These are phyloP conservation scores for Pristiophorus japonicus DNA, from an alignment of 2,113 vertebrate species.

Conservation along the genomic window DNA sequence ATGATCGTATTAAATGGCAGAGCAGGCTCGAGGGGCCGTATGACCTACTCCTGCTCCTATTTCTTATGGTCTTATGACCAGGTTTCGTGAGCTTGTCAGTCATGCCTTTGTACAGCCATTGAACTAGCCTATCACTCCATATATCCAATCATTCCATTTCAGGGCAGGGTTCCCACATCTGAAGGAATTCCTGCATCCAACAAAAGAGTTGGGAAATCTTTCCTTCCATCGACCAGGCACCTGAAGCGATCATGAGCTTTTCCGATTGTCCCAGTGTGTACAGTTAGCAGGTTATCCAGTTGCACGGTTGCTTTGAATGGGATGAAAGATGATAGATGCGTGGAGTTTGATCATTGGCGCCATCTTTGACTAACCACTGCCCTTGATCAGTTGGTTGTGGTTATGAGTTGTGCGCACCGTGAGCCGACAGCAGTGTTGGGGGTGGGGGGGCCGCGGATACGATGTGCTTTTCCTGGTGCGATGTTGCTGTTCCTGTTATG, in stretches of 20 bases:
- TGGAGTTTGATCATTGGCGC: neutral
- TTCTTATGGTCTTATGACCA: too few species aligned
- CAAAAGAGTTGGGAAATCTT: neutral
- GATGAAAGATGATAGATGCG: neutral
- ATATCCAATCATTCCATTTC: neutral
- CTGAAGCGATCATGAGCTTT: neutral
- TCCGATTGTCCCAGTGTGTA: neutral
- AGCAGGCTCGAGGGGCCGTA: too few species aligned
- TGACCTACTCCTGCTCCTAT: too few species aligned
- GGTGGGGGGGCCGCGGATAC: too few species aligned
- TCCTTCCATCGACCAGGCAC: neutral
- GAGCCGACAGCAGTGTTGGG: neutral
- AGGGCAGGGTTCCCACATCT: neutral
- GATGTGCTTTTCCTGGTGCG: neutral
- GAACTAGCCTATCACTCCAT: neutral
- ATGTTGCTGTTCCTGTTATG: neutral
- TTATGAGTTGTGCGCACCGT: neutral
- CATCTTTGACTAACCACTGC: neutral
- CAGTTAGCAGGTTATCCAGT: neutral
- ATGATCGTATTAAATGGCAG: too few species aligned
- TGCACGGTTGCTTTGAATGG: neutral
- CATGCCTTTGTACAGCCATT: neutral
- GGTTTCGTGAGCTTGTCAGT: neutral
- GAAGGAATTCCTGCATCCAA: neutral
- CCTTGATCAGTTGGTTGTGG: neutral